Base-by-base conservation (phyloP, 2,797 vertebrate genomes). In the Anniella stebbinsi region DNA sequence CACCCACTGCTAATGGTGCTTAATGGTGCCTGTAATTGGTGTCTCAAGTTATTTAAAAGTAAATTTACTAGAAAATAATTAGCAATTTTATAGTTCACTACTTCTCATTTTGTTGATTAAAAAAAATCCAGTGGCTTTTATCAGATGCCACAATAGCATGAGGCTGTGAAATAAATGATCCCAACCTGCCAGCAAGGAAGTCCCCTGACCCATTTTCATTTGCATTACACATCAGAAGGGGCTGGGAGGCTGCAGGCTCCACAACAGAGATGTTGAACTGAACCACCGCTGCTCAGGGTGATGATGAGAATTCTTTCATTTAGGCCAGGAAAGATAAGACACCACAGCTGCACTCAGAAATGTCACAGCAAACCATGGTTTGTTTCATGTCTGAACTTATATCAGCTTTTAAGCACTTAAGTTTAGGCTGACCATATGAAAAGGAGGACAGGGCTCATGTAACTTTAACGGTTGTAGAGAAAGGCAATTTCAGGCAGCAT, bases 1-100 rank as follows among this genome's bases (percentile, higher is more conserved):
- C 82, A 94, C 93, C 94, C 96, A 75, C 93, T 51, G 90, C 95
- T 97, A 96, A 97, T 95, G 94, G 96, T 97, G 96, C 95, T 94
- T 97, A 97, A 97, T 97, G 97, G 96, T 96, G 96, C 97, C 96
- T 98, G 96, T 98, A 98, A 97, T 98, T 98, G 97, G 97, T 97
- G 97, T 97, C 96, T 96, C 96, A 97, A 97, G 96, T 98, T 98
- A 98, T 97, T 97, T 97, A 97, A 97, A 97, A 98, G 96, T 97
- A 97, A 97, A 98, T 97, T 97, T 97, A 97, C 97, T 97, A 97
- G 97, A 97, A 98, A 98, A 98, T 98, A 98, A 98, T 98, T 97
- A 98, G 96, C 96, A 98, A 98, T 98, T 98, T 98, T 97, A 97
- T 98, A 98, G 97, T 97, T 97, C 97, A 96, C 96, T 97, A 97